phyloP scores from a whole-genome alignment of 2,113 vertebrate species.

The Pyxicephalus adspersus region DNA sequence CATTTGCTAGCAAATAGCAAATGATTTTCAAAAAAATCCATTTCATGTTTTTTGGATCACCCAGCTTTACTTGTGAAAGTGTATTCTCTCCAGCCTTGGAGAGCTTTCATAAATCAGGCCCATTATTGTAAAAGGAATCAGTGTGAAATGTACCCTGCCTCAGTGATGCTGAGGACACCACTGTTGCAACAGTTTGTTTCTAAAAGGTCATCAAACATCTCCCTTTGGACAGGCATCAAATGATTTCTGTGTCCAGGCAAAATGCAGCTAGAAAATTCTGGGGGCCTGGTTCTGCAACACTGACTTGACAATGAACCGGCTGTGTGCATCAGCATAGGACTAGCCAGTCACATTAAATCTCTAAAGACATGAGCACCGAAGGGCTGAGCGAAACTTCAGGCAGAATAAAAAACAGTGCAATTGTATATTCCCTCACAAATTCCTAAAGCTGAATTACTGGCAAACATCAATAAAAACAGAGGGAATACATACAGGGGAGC shows the following conservation, averaged over 20 bases:
- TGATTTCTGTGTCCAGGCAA: constrained; percentile 6
- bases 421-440: too few relatives aligned
- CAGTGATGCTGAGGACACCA: not conserved
- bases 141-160: not conserved
- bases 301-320: not conserved
- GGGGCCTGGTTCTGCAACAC: not conserved
- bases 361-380: not conserved
- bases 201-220: constrained; percentile 38
- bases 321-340: not conserved
- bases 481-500: too few relatives aligned
- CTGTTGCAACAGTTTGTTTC: constrained; percentile 3
- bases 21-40: too few relatives aligned
- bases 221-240: constrained; percentile 38
- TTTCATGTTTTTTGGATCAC: too few relatives aligned
- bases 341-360: not conserved
- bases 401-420: too few relatives aligned
- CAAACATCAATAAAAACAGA: too few relatives aligned
- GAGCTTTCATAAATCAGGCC: too few relatives aligned
- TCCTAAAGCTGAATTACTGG: too few relatives aligned
- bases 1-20: too few relatives aligned
- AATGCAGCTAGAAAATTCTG: constrained; percentile 21
- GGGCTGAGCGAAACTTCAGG: too few relatives aligned
- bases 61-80: too few relatives aligned
- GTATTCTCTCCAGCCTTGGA: too few relatives aligned
- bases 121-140: constrained; percentile 7